Percentiles rank a stretch among this genome's conserved stretches.
Conservation (phyloP, 2,888 invertebrate species). For the Pristionchus mayeri region DNA sequence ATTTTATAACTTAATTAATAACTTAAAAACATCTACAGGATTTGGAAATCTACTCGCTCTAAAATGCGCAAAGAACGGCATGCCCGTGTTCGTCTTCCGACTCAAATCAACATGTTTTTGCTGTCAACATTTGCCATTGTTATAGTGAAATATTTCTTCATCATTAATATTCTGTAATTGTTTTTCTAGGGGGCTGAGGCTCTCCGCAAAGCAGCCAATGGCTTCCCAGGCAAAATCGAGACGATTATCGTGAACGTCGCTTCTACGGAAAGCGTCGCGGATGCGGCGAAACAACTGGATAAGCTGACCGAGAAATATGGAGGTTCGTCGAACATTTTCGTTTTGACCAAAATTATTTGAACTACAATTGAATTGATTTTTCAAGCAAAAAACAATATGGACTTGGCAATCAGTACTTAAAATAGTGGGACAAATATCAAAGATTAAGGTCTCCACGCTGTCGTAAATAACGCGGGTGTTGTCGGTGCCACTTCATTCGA, state of each 20-base stretch:
- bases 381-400: too few species aligned
- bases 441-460: conserved; percentile 67
- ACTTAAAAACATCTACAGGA: too few species aligned
- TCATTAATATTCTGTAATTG: too few species aligned
- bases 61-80: conserved; percentile 61
- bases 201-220: not conserved
- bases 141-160: too few species aligned
- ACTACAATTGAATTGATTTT: too few species aligned
- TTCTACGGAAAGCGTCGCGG: conserved; percentile 64
- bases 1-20: too few species aligned
- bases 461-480: conserved; percentile 75
- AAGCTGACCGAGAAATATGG: conserved; percentile 55
- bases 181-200: conserved; percentile 1
- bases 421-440: too few species aligned
- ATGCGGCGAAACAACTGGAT: conserved; percentile 61
- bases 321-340: conserved; percentile 35
- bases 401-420: too few species aligned
- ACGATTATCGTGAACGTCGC: conserved; percentile 70
- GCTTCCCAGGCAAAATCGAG: conserved; percentile 52
- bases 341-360: too few species aligned
- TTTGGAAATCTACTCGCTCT: conserved; percentile 66
- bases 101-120: too few species aligned
- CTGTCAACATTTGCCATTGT: conserved; percentile 56
- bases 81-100: conserved; percentile 70
- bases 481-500: conserved; percentile 68